These are phyloP conservation scores for Indicator maculatus DNA, from an alignment of 2,113 vertebrate species.

Conservation along the genomic window DNA sequence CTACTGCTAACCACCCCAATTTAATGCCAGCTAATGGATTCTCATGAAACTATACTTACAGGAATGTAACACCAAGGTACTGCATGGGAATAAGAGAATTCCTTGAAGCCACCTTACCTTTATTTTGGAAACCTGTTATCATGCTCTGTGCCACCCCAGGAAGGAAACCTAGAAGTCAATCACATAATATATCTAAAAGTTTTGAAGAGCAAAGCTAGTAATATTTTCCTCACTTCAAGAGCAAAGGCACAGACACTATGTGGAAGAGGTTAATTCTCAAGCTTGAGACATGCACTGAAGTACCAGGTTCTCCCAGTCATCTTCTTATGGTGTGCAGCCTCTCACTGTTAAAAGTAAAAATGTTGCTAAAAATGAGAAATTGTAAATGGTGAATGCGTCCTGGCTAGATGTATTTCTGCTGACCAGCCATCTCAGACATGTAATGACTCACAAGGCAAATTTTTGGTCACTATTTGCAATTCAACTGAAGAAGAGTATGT, in stretches of 20 bases:
- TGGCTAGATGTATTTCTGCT: not conserved
- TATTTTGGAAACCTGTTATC: not conserved
- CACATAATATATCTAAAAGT: not conserved
- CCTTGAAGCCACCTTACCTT: not conserved
- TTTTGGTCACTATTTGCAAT: not conserved
- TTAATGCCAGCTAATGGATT: not conserved
- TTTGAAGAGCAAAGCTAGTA: not conserved
- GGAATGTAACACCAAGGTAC: not conserved
- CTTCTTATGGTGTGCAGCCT: not conserved
- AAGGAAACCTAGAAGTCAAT: not conserved
- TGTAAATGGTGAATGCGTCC: not conserved
- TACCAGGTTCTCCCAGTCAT: not conserved
- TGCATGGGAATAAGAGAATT: not conserved
- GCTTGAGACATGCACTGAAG: not conserved
- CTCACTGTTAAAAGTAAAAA: not conserved
- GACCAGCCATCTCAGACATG: not conserved
- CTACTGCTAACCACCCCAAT: not conserved
- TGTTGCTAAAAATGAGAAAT: not conserved
- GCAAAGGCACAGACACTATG: not conserved
- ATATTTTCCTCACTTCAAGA: not conserved
- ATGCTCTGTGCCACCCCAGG: not conserved
- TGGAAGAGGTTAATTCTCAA: not conserved
- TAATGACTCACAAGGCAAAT: not conserved
- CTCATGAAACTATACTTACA: not conserved
- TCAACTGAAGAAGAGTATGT: not conserved